phyloP scores from a whole-genome alignment of 2,113 vertebrate species.

The Saccopteryx bilineata region DNA sequence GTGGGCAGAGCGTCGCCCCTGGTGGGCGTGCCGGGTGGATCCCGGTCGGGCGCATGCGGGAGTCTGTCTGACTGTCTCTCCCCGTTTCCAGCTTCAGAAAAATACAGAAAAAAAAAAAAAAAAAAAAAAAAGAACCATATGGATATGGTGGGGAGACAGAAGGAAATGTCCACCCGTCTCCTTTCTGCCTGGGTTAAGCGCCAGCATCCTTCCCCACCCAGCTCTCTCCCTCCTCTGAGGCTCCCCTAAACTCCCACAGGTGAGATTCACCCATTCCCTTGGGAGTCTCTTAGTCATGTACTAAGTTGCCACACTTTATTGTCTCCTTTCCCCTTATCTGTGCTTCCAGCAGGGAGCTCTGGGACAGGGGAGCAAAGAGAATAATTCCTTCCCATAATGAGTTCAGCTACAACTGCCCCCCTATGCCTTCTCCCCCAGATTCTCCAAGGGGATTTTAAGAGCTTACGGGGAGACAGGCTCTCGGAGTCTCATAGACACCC shows the following conservation, averaged over 20 bases:
- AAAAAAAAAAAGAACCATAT: too few species aligned
- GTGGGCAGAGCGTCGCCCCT: too few species aligned
- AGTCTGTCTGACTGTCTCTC: too few species aligned
- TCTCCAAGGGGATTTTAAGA: neutral
- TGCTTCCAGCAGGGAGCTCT: neutral
- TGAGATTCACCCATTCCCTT: too few species aligned
- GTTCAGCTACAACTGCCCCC: neutral
- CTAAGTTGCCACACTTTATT: neutral
- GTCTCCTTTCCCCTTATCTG: neutral
- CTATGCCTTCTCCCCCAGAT: rapidly evolving
- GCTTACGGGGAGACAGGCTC: neutral
- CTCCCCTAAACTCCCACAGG: too few species aligned
- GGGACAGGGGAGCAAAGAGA: neutral
- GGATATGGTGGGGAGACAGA: neutral
- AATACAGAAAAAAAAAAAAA: too few species aligned
- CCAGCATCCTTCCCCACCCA: neutral
- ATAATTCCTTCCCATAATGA: neutral
- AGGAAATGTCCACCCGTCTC: neutral
- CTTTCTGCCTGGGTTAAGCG: too few species aligned
- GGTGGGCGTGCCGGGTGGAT: too few species aligned
- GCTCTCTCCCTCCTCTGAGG: neutral
- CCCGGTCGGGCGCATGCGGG: too few species aligned
- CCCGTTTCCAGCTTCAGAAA: too few species aligned
- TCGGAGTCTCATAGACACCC: neutral
- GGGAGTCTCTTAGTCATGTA: neutral